Evolutionary conservation across 2,113 vertebrate species (phyloP), one percentile per base, ranked within the genome.

Genomic region (Ctenodactylus gundi): DNA sequence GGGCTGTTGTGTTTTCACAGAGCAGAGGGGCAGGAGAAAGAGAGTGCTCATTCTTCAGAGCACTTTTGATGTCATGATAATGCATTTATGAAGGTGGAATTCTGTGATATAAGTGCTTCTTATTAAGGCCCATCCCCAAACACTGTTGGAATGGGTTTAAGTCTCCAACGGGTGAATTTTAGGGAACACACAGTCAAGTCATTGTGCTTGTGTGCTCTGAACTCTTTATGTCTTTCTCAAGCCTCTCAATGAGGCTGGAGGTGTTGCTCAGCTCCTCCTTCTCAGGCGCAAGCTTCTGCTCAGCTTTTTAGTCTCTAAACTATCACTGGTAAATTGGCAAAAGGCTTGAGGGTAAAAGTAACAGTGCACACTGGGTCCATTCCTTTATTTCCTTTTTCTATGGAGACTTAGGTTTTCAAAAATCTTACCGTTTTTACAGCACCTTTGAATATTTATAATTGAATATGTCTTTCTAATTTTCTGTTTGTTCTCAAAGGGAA

Each of bases 371-470:
- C 55, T 41, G 46, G 49, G 29, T 3, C 95, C 13, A 70, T 80
- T 80, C 82, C 58, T 90, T 34, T 70, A n/a, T 55, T 55, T 36
- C 41, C 84, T 70, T 86, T 62, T n/a, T 92, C 12, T 20, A 1
- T 49, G 9, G 34, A 75, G 64, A 89, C 44, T 65, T 83, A 60
- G 3, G 20, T 83, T 95, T 92, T 80, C 21, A 77, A 84, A n/a
- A 93, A 86, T 86, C 1, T 92, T 39, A 94, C 7, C 53, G 39
- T 53, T 86, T 96, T 65, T 76, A 23, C 91, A 73, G 80, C 55
- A 57, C 6, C 78, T 6, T 91, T 90, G 65, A 34, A 62, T 3
- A 65, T 77, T 85, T 83, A 46, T 44, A 65, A 64, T 75, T 0
- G 21, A 94, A 92, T 70, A 29, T 21, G 15, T 36, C 7, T 78